These are phyloP conservation scores for Setophaga petechia DNA, from an alignment of 2,113 vertebrate genomes.

Conservation along the genomic window DNA sequence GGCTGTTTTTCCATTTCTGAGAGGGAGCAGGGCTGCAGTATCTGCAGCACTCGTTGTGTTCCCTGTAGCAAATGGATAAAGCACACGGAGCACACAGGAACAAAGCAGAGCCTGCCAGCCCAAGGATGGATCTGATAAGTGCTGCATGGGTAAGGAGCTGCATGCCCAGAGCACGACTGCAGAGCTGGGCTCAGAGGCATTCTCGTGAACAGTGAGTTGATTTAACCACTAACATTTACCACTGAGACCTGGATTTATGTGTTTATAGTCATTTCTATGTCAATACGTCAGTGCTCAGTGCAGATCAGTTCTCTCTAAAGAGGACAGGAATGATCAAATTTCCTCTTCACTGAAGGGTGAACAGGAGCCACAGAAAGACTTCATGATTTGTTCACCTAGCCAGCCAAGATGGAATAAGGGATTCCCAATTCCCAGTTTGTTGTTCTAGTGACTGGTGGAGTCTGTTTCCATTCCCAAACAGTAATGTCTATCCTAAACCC, in stretches of 20 bases:
- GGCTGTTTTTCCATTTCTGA: not conserved
- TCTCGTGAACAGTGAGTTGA: not conserved
- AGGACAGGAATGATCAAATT: constrained; percentile 16
- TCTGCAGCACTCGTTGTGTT: not conserved
- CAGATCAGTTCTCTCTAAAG: constrained; percentile 24
- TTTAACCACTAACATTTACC: not conserved
- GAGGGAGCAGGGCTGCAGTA: not conserved
- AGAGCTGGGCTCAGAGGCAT: not conserved
- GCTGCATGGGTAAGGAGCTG: not conserved
- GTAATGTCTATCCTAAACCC: constrained; percentile 7
- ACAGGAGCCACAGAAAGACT: constrained; percentile 9
- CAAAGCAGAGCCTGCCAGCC: not conserved
- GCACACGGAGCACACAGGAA: not conserved
- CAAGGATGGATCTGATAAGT: not conserved
- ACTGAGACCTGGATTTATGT: constrained; percentile 8
- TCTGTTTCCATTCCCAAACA: constrained; percentile 32
- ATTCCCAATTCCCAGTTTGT: constrained; percentile 49
- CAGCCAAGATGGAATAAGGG: not conserved
- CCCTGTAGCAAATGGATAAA: not conserved
- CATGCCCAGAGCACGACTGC: not conserved
- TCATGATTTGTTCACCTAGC: constrained; percentile 10
- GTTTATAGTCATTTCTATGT: not conserved
- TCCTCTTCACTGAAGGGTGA: not conserved
- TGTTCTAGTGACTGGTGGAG: constrained; percentile 26
- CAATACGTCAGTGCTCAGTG: not conserved